These are phyloP conservation scores for Hyposoter dolosus DNA, from an alignment of 2,888 invertebrate genomes.

Conservation along the genomic window DNA sequence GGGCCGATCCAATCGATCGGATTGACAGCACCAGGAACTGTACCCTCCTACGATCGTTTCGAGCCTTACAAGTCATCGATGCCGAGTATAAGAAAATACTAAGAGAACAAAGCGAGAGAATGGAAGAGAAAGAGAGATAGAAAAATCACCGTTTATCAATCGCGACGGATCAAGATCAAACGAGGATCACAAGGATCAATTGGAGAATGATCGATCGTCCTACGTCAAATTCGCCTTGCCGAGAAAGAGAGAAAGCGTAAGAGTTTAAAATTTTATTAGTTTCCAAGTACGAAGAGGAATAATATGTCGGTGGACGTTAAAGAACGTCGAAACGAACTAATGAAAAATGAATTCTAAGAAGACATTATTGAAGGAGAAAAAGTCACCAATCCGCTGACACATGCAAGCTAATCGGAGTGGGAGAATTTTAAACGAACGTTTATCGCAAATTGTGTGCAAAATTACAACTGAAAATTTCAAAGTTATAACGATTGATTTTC, in stretches of 20 bases:
- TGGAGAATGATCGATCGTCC: slow-evolving; percentile 11
- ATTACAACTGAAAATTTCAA: slow-evolving; percentile 45
- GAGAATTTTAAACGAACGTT: slow-evolving; percentile 31
- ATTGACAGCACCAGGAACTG: slow-evolving; percentile 80
- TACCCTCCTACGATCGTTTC: slow-evolving; percentile 82
- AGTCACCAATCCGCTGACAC: slow-evolving; percentile 14
- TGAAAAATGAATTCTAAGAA: neutral
- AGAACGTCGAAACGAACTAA: slow-evolving; percentile 13
- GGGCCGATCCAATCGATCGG: slow-evolving; percentile 82
- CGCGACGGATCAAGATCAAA: slow-evolving; percentile 41
- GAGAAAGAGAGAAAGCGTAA: slow-evolving; percentile 29
- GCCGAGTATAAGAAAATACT: slow-evolving; percentile 83
- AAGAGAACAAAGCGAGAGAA: slow-evolving; percentile 48
- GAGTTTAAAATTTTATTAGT: slow-evolving; percentile 47
- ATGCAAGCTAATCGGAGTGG: slow-evolving; percentile 22
- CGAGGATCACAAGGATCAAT: slow-evolving; percentile 19
- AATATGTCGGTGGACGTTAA: slow-evolving; percentile 25
- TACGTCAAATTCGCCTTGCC: slow-evolving; percentile 44
- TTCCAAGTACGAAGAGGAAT: slow-evolving; percentile 28
- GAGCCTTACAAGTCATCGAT: slow-evolving; percentile 83
- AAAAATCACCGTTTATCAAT: slow-evolving; percentile 17
- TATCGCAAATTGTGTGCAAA: slow-evolving; percentile 5
- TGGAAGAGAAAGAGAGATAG: slow-evolving; percentile 23
- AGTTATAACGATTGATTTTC: slow-evolving; percentile 20
- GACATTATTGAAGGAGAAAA: slow-evolving; percentile 28